Conservation (phyloP, 2,113 vertebrate species). For the Prunella himalayana region DNA sequence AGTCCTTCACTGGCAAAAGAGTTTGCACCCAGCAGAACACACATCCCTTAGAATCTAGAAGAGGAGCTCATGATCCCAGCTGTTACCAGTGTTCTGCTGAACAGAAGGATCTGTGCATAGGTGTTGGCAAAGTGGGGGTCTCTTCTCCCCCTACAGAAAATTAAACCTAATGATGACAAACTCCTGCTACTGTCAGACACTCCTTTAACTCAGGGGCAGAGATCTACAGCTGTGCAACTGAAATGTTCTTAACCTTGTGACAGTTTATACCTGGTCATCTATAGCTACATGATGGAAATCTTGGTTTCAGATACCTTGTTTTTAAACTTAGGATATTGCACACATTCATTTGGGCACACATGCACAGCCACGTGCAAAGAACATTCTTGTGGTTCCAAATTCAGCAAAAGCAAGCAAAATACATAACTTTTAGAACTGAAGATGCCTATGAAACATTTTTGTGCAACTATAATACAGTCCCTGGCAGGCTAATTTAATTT, state of each 20-base stretch:
- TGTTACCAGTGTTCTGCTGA: not conserved
- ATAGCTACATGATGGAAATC: not conserved
- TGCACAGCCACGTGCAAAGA: not conserved
- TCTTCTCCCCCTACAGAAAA: not conserved
- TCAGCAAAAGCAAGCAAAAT: not conserved
- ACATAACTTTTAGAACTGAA: not conserved
- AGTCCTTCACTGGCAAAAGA: not conserved
- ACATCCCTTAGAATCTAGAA: accelerated
- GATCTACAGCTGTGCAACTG: not conserved
- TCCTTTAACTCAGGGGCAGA: not conserved
- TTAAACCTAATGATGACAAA: not conserved
- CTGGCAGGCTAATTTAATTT: not conserved
- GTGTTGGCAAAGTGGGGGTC: not conserved
- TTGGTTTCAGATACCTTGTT: not conserved
- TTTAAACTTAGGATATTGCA: not conserved
- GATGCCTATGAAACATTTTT: accelerated
- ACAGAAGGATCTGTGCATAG: not conserved
- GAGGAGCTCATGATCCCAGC: not conserved
- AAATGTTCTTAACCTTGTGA: not conserved
- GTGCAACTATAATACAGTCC: not conserved
- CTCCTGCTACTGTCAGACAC: not conserved
- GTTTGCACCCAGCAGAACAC: not conserved
- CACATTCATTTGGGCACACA: not conserved
- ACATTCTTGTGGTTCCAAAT: not conserved
- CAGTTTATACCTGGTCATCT: not conserved